These are phyloP conservation scores for Bergia puertoricense DNA, from an alignment of 92 coral and sea anemone species.

Conservation along the genomic window DNA sequence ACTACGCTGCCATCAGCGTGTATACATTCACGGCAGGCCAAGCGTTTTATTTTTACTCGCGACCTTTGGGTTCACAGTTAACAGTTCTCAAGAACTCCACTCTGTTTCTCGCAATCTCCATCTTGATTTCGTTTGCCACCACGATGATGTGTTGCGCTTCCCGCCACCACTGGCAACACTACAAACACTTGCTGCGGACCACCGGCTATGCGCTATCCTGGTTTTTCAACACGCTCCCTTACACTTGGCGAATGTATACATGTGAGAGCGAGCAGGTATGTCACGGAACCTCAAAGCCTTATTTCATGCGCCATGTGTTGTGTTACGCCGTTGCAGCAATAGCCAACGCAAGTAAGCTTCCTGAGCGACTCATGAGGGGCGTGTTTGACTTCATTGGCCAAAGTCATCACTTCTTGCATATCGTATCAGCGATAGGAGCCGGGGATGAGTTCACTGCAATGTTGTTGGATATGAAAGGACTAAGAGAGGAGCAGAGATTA, in stretches of 20 bases:
- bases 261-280: constrained; percentile 71
- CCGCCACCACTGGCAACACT: constrained; percentile 81
- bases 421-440: constrained; percentile 85
- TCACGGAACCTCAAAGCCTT: constrained; percentile 68
- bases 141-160: constrained; percentile 89
- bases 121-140: constrained; percentile 64
- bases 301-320: constrained; percentile 78
- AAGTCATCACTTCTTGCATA: constrained; percentile 95
- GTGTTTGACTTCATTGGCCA: constrained; percentile 87
- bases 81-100: constrained; percentile 55
- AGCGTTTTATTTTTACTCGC: constrained; percentile 87
- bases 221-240: constrained; percentile 79
- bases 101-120: constrained; percentile 62
- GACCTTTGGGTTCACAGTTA: constrained; percentile 72
- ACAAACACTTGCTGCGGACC: constrained; percentile 81
- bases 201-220: constrained; percentile 73
- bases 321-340: constrained; percentile 84
- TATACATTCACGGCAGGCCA: constrained; percentile 91
- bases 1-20: constrained; percentile 92
- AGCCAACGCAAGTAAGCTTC: constrained; percentile 81
- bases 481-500: constrained; percentile 57
- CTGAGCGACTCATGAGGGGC: constrained; percentile 89
- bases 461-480: constrained; percentile 73
- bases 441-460: constrained; percentile 81
- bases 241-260: constrained; percentile 63